phyloP scores from a whole-genome alignment of 1,140 invertebrate genomes.

The Hycleus phaleratus region DNA sequence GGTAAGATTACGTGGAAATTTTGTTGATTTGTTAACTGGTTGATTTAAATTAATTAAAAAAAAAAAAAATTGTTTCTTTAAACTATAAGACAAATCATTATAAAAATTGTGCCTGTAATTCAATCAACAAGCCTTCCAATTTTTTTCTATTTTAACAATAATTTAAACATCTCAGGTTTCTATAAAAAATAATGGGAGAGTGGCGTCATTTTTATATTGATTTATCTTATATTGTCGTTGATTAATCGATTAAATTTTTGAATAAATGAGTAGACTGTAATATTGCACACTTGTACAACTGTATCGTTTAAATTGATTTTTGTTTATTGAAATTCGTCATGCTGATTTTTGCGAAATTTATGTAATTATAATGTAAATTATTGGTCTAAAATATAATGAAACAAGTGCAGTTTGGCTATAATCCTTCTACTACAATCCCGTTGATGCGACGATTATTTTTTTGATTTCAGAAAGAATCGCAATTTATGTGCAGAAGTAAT shows the following conservation, averaged over 20 bases:
- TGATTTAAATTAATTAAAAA: conserved; percentile 1
- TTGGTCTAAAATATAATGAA: background rate
- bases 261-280: no score
- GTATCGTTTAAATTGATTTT: no score
- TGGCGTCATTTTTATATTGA: no score
- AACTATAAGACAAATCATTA: conserved; percentile 13
- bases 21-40: conserved; percentile 7
- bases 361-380: background rate
- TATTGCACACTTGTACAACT: no score
- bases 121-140: conserved; percentile 8
- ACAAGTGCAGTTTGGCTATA: background rate
- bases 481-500: conserved; percentile 37
- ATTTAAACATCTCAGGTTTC: no score
- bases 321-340: no score
- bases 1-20: conserved; percentile 2
- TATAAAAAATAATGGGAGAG: no score
- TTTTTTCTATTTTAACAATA: background rate
- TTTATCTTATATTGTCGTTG: no score
- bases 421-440: no score
- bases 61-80: background rate
- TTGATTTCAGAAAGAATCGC: background rate
- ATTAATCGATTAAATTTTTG: no score
- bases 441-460: no score
- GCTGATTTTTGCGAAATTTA: no score
- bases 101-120: conserved; percentile 6